A percentile compares a stretch with the other conserved stretches of the same genome.
These are phyloP conservation scores for Numenius arquata DNA, from an alignment of 2,113 vertebrate genomes.

Conservation along the genomic window DNA sequence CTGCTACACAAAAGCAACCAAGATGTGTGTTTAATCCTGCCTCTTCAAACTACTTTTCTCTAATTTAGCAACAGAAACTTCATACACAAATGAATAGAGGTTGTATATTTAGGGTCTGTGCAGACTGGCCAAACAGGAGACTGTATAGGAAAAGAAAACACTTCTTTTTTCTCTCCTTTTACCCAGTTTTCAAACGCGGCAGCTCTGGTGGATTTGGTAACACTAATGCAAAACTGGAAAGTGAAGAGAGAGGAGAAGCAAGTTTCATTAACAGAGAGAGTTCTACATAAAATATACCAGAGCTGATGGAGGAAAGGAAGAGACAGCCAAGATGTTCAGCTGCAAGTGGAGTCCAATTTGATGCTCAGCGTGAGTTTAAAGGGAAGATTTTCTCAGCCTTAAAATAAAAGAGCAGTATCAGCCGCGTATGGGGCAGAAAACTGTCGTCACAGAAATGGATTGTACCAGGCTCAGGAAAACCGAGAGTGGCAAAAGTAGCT, in stretches of 20 bases:
- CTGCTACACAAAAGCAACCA: not conserved
- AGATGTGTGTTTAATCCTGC: not conserved
- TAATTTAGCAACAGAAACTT: not conserved
- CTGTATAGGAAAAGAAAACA: not conserved
- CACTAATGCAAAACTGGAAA: not conserved
- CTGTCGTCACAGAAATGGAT: constrained; percentile 50
- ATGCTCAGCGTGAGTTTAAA: constrained; percentile 65
- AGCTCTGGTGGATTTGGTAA: not conserved
- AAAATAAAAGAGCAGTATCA: constrained; percentile 65
- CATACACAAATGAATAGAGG: not conserved
- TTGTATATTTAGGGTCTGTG: not conserved
- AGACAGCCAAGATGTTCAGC: constrained; percentile 53
- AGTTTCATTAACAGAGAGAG: constrained; percentile 28
- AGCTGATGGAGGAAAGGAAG: constrained; percentile 16
- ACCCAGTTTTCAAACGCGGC: not conserved
- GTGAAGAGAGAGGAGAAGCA: not conserved
- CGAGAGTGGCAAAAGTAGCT: constrained; percentile 37
- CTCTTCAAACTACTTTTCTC: not conserved
- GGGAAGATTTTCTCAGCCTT: constrained; percentile 65
- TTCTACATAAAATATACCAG: constrained; percentile 40
- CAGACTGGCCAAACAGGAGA: not conserved
- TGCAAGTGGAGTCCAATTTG: constrained; percentile 65
- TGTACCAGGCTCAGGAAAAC: constrained; percentile 9
- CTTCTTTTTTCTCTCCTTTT: not conserved
- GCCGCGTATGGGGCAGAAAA: constrained; percentile 41